Evolutionary conservation across 64 coral and sea anemone species (phyloP).

Genomic region (Dendronephthya gigantea): DNA sequence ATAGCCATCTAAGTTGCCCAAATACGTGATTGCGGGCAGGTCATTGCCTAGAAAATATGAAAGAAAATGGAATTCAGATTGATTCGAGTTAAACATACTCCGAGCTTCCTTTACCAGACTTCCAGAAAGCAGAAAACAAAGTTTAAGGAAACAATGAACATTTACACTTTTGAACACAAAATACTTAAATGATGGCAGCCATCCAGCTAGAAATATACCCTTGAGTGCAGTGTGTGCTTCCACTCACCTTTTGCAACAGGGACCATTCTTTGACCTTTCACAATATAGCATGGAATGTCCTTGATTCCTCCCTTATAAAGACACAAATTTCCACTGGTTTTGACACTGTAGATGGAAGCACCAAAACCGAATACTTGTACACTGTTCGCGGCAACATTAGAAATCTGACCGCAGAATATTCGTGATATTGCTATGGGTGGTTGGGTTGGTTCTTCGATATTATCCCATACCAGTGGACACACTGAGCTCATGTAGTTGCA

Average conservation of each 20-base stretch:
- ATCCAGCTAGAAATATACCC: too few species aligned
- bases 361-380: not conserved
- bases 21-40: not conserved
- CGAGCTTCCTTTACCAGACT: too few species aligned
- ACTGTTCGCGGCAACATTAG: not conserved
- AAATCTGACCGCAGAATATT: slow-evolving; percentile 13
- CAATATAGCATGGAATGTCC: not conserved
- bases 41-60: not conserved
- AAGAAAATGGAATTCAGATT: not conserved
- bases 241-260: not conserved
- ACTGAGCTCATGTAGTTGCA: not conserved
- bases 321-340: not conserved
- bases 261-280: slow-evolving; percentile 6
- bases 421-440: not conserved
- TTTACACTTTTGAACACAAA: too few species aligned
- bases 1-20: not conserved
- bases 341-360: not conserved
- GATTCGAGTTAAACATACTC: too few species aligned
- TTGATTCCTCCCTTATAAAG: slow-evolving; percentile 5
- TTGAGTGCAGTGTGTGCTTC: too few species aligned
- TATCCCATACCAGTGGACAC: not conserved
- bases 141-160: too few species aligned
- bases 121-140: too few species aligned
- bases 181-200: too few species aligned
- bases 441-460: not conserved